Evolutionary conservation across 2,797 vertebrate species (phyloP), one percentile per base, ranked within the genome.

Genomic region (Myiotriccus ornatus): DNA sequence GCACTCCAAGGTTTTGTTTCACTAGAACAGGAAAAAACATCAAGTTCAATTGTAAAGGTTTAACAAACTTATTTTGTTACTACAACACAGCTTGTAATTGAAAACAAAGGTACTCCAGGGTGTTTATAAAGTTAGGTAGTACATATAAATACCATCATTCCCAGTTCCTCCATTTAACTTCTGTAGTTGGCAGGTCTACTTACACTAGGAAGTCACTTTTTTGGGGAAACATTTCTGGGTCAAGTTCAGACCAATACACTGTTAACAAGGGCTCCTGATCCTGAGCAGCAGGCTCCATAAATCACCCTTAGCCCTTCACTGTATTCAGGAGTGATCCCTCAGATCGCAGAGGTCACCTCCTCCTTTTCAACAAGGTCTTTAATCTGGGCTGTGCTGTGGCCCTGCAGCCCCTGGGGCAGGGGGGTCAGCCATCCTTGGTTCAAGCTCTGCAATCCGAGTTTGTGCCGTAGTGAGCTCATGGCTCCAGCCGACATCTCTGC

Each of bases 31-130:
- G 71, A 87, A 87, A 92, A 94, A 79, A 56, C 41, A 86, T 81
- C 20, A 75, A 78, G 76, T 84, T 78, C 52, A 86, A 30, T 3
- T 79, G 34, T 34, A 93, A 90, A 94, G 30, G n/a, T 87, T 76
- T 92, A 84, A 78, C 82, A 70, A 81, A 49, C 19, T 88, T 77
- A 64, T 53, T 85, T 89, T 87, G 92, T 81, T 79, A 88, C 69
- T 52, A 76, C 53, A 87, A 55, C 46, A 81, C 32, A 78, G 25
- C 69, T 87, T 84, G 14, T 60, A 64, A 77, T 3, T 69, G 70
- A 76, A 94, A 91, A 88, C 65, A 92, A 81, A 85, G 55, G 30
- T 84, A 91, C 49, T 89, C 34, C 44, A 43, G n/a, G 30, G 46
- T 57, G 43, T 92, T 87, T 64, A 47, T 83, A 11, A 90, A 89